Evolutionary conservation across 2,797 vertebrate genomes (phyloP).

Genomic region (Fringilla coelebs): DNA sequence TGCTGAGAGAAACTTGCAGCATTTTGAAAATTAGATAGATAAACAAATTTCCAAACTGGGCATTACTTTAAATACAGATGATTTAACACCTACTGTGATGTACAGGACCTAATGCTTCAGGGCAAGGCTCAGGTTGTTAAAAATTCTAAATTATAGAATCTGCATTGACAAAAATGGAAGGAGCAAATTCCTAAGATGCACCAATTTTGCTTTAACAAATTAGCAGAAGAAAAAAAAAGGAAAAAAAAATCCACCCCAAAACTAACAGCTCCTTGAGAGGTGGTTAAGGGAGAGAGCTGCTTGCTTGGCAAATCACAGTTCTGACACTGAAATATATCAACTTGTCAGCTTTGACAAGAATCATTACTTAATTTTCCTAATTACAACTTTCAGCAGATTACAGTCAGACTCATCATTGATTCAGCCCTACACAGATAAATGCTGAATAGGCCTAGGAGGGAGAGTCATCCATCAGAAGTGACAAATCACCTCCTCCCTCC

Average conservation of each 20-base stretch:
- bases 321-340: conserved; percentile 76
- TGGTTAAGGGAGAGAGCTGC: conserved; percentile 43
- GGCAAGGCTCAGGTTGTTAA: background rate
- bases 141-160: background rate
- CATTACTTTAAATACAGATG: conserved; percentile 19
- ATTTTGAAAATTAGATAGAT: conserved; percentile 30
- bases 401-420: conserved; percentile 73
- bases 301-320: conserved; percentile 52
- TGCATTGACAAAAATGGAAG: background rate
- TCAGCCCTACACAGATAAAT: conserved; percentile 73
- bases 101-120: background rate
- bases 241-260: background rate
- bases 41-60: conserved; percentile 32
- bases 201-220: conserved; percentile 17
- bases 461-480: conserved; percentile 74
- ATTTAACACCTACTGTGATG: background rate
- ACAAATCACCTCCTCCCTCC: conserved; percentile 57
- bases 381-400: conserved; percentile 82
- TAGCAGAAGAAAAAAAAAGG: background rate
- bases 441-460: conserved; percentile 75
- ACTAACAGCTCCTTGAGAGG: background rate
- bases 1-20: background rate
- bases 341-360: conserved; percentile 73
- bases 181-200: background rate
- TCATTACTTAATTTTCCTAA: conserved; percentile 87